Evolutionary conservation across 2,888 invertebrate genomes (phyloP), one percentile per base, ranked within the genome.

Genomic region (Phengaris arion): DNA sequence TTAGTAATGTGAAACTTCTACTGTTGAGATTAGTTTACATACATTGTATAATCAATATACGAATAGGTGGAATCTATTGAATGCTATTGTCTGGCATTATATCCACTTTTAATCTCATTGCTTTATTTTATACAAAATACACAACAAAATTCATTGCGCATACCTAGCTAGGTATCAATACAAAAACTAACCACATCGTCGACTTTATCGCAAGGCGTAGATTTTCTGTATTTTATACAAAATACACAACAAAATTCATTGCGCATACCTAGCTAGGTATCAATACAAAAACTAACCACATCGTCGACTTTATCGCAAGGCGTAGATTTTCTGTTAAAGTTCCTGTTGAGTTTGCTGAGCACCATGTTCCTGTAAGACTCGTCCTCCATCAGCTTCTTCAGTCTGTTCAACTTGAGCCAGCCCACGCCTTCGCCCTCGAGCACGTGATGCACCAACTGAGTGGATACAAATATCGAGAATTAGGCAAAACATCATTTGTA

Each of bases 261-360:
- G 1, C 8, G n/a, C 15, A 54, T 57, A n/a, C n/a, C n/a, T n/a
- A 57, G 8, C 8, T 8, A 10, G 4, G 22, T 22, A 10, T 7
- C 48, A 6, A 48, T 5, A 6, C 12, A 52, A 70, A 48, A 74
- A 85, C 96, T 94, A 89, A 99, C 99, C 94, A 99, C 98, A 94
- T 99, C 99, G 84, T 99, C 99, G 68, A 99, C 97, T 88, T 98
- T 98, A 92, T 99, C 99, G 86, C 98, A 98, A 0, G 98, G 98
- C 74, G 98, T 97, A 77, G 99, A 97, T 91, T 98, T 99, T 81
- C 96, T 96, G 83, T 98, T 98, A 76, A 99, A 94, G 74, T 98
- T 98, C 83, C 97, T 96, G 89, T 99, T 99, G 5, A 99, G 94
- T 86, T 99, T 98, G 80, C 98, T 98, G 73, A 99, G 96, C 59